A percentile compares a stretch with the other conserved stretches of the same genome.
phyloP scores from a whole-genome alignment of 1,140 invertebrate species.

The Drosophila nasuta region DNA sequence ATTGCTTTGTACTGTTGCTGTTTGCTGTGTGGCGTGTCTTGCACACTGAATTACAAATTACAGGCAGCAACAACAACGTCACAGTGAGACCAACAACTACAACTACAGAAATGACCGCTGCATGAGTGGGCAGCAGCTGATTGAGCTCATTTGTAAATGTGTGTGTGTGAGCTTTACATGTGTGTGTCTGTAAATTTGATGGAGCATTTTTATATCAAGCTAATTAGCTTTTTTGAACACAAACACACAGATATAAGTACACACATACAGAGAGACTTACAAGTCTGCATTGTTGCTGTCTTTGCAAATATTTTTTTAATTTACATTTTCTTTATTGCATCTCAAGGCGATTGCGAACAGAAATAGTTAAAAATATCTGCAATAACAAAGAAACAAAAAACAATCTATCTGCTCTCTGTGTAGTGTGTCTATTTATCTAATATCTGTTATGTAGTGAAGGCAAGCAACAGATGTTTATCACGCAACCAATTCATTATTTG shows the following conservation, averaged over 20 bases:
- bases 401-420: background rate
- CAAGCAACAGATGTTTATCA: conserved; percentile 22
- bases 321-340: conserved; percentile 43
- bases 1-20: conserved; percentile 18
- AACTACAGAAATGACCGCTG: conserved; percentile 40
- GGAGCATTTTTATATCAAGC: conserved; percentile 61
- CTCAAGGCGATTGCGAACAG: conserved; percentile 22
- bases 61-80: conserved; percentile 2
- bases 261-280: background rate
- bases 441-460: conserved; percentile 1
- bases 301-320: conserved; percentile 15
- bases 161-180: conserved; percentile 21
- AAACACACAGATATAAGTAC: conserved; percentile 8
- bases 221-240: conserved; percentile 54
- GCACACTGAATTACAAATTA: conserved; percentile 56
- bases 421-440: conserved; percentile 5
- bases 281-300: conserved; percentile 12
- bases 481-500: background rate
- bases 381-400: conserved; percentile 14
- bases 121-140: conserved; percentile 57
- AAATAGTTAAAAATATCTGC: conserved; percentile 22
- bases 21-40: conserved; percentile 41
- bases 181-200: conserved; percentile 21
- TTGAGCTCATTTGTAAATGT: conserved; percentile 23
- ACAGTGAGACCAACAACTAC: conserved; percentile 17